phyloP scores from a whole-genome alignment of 2,888 invertebrate genomes.

The Morpho deidamia region DNA sequence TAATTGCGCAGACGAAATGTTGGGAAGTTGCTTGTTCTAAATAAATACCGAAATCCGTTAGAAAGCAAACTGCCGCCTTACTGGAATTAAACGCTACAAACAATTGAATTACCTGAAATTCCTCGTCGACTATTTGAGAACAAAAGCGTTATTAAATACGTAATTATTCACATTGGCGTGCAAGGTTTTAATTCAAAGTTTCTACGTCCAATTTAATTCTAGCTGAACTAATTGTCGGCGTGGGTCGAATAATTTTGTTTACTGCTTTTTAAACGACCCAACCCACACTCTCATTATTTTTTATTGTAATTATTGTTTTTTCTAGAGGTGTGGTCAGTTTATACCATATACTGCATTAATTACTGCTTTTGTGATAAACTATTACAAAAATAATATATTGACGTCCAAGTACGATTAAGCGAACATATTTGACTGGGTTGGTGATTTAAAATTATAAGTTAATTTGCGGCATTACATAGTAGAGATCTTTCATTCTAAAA shows the following conservation, averaged over 20 bases:
- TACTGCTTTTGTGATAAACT: too few relatives aligned
- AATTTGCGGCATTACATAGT: too few relatives aligned
- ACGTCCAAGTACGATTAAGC: too few relatives aligned
- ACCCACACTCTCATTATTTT: conserved; percentile 55
- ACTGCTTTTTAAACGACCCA: conserved; percentile 73
- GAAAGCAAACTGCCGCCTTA: conserved; percentile 54
- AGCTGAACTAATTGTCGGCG: conserved; percentile 74
- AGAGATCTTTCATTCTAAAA: too few relatives aligned
- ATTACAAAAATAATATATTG: too few relatives aligned
- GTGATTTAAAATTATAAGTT: too few relatives aligned
- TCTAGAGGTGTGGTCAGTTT: conserved; percentile 29
- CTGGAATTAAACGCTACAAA: conserved; percentile 72
- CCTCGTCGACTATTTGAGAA: conserved; percentile 68
- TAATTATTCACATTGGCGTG: conserved; percentile 77
- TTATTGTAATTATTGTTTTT: conserved; percentile 29
- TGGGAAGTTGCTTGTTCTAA: not conserved
- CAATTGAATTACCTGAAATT: conserved; percentile 78
- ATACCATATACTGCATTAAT: not conserved
- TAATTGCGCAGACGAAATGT: not conserved
- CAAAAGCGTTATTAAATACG: conserved; percentile 79
- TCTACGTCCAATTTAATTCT: conserved; percentile 70
- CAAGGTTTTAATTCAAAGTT: conserved; percentile 60
- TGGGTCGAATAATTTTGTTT: conserved; percentile 76
- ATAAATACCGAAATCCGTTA: conserved; percentile 14
- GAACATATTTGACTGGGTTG: too few relatives aligned